Conservation (phyloP, 2,888 invertebrate genomes). For the Phrixothrix hirtus region DNA sequence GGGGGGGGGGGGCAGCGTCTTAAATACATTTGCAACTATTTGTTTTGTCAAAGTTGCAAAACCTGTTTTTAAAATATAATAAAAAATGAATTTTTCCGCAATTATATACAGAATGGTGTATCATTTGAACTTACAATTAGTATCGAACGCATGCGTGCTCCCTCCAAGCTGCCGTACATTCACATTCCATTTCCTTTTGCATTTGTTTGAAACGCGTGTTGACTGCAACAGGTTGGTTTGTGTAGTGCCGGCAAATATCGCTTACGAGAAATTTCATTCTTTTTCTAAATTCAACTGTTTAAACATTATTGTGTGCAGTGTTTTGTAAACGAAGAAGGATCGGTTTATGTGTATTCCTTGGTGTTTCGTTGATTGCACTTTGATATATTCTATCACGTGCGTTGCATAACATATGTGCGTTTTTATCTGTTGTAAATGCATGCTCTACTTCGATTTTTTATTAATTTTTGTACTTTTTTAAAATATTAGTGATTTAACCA, state of each 20-base stretch:
- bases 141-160: constrained; percentile 13
- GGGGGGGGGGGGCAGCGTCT: too few species aligned
- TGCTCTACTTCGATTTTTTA: background rate
- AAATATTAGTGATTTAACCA: too few species aligned
- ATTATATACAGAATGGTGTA: background rate
- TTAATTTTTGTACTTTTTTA: background rate
- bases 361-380: background rate
- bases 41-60: too few species aligned
- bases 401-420: constrained; percentile 24
- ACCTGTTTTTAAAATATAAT: background rate
- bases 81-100: background rate
- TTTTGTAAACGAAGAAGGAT: background rate
- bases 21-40: too few species aligned
- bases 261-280: constrained; percentile 1
- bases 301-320: constrained; percentile 5
- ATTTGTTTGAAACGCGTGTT: constrained; percentile 25
- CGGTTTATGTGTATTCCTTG: background rate
- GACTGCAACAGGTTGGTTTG: constrained; percentile 26
- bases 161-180: constrained; percentile 20
- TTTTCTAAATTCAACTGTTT: background rate
- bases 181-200: constrained; percentile 24
- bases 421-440: constrained; percentile 13
- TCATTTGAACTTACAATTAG: too few species aligned
- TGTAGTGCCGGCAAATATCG: constrained; percentile 21
- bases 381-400: constrained; percentile 12